Base-by-base conservation (phyloP, 2,797 vertebrate genomes). In the Hydrophis major region DNA sequence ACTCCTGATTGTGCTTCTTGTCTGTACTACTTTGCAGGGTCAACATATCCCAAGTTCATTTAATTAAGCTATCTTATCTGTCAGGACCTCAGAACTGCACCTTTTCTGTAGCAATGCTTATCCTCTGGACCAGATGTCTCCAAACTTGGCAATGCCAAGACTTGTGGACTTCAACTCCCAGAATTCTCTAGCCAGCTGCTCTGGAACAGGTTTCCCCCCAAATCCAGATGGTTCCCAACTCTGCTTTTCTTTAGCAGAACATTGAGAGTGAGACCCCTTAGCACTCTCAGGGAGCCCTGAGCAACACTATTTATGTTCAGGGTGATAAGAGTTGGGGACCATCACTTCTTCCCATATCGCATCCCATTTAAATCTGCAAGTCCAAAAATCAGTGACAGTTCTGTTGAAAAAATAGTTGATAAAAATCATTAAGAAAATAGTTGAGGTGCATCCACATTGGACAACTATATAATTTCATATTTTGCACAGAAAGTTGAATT, bases 401-500 rank as follows among this genome's bases (percentile, higher is more conserved):
- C 74, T 42, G 20, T 53, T 53, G 50, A 53, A 66, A 69, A 74
- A 78, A 78, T 42, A 11, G 42, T 42, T 78, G 37, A 22, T 78
- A 42, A 78, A 74, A 78, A 37, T 37, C n/a, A 74, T 37, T 42
- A 42, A 42, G 37, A 42, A 78, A 42, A 78, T 20, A 78, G 37
- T 42, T 78, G 37, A 18, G 74, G 69, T 78, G 18, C 32, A 78
- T 78, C 18, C 22, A 78, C 6, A 10, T 42, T 78, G 74, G 74
- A 3, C 16, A 22, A 22, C 50, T 8, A 56, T 60, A 60, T 59
- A 50, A 50, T 90, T 91, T 18, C 4, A n/a, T 78, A 60, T 55
- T 91, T 88, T 42, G 37, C 42, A 32, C n/a, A 55, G 57, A 90
- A 91, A 60, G 13, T 83, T 78, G 89, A 78, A 93, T 88, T 88